A percentile compares a stretch with the other conserved stretches of the same genome.
Evolutionary conservation across 2,888 invertebrate species (phyloP).

Genomic region (Pegoplata infirma): DNA sequence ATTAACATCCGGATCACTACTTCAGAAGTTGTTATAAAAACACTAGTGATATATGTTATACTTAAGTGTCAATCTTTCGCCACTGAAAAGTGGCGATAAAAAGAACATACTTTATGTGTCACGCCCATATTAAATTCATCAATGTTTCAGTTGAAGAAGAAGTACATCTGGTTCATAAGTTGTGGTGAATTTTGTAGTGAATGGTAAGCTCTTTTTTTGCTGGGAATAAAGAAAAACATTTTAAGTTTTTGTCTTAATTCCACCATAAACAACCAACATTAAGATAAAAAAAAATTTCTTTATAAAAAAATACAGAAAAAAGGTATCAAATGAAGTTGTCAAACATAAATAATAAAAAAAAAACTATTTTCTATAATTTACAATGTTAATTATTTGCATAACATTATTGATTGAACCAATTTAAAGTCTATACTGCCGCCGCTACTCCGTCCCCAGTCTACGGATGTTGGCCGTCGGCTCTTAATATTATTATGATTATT

Average conservation of each 20-base stretch:
- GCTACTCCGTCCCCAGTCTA: background rate
- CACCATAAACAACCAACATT: constrained; percentile 56
- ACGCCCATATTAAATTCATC: too few relatives aligned
- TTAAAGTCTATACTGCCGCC: background rate
- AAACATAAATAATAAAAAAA: too few relatives aligned
- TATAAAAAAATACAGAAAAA: background rate
- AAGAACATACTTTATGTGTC: too few relatives aligned
- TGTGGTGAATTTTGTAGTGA: too few relatives aligned
- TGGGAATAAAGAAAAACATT: constrained; percentile 17
- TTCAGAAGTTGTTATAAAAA: too few relatives aligned
- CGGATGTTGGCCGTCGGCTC: constrained; percentile 7
- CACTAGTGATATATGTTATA: too few relatives aligned
- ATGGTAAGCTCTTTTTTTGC: too few relatives aligned
- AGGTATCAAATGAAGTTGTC: background rate
- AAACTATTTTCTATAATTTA: constrained; percentile 37
- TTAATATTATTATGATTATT: constrained; percentile 30
- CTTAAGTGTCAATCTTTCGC: too few relatives aligned
- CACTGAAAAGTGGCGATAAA: too few relatives aligned
- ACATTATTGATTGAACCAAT: constrained; percentile 28
- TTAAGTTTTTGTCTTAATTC: constrained; percentile 32
- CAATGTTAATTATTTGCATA: constrained; percentile 43
- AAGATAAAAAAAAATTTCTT: constrained; percentile 45
- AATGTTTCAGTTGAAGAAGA: too few relatives aligned
- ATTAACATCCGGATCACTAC: too few relatives aligned
- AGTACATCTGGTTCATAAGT: too few relatives aligned